phyloP scores from a whole-genome alignment of 2,113 vertebrate species.

The Ophthalmolycus amberensis region DNA sequence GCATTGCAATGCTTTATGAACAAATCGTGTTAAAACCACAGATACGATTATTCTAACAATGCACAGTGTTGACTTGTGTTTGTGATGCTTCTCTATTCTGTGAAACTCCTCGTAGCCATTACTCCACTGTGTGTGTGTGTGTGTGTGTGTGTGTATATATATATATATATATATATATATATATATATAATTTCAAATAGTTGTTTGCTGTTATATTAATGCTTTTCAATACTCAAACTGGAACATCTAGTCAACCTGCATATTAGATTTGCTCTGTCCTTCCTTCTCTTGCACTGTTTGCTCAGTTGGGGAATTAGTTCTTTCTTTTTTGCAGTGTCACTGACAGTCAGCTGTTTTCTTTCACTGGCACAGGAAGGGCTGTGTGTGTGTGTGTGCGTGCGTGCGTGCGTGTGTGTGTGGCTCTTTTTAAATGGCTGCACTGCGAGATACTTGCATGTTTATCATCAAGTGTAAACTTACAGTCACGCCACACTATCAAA shows the following conservation, averaged over 20 bases:
- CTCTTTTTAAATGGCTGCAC: neutral
- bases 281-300: neutral
- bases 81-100: neutral
- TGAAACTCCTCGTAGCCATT: neutral
- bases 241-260: neutral
- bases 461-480: neutral
- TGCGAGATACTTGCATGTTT: neutral
- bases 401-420: neutral
- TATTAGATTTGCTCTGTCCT: neutral
- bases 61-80: neutral
- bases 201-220: too few species aligned
- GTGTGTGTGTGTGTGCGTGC: slow-evolving; percentile 12
- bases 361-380: slow-evolving; percentile 41
- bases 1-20: neutral
- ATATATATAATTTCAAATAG: too few species aligned
- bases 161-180: too few species aligned
- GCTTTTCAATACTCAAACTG: too few species aligned
- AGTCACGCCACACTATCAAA: neutral
- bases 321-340: slow-evolving; percentile 74
- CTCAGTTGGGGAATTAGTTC: slow-evolving; percentile 23
- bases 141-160: too few species aligned
- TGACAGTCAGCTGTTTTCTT: slow-evolving; percentile 77
- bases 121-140: too few species aligned
- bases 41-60: neutral
- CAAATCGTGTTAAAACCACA: neutral